Conservation (phyloP, 2,888 invertebrate species). For the Conchocele bisecta region DNA sequence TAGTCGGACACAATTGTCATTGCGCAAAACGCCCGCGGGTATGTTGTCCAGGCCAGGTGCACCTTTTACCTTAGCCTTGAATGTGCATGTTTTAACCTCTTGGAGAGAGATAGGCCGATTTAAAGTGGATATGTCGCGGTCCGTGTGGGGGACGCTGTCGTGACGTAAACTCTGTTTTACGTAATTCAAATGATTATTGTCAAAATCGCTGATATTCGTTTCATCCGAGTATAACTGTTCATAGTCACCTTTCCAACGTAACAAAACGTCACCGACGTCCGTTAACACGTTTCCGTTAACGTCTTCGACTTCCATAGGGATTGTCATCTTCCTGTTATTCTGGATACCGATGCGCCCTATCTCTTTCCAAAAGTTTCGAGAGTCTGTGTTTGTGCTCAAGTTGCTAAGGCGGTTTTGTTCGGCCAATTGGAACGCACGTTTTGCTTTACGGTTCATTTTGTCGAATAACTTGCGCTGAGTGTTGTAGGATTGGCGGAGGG, state of each 20-base stretch:
- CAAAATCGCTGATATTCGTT: neutral
- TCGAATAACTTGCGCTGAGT: conserved; percentile 6
- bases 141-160: neutral
- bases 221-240: neutral
- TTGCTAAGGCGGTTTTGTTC: conserved; percentile 3
- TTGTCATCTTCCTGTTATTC: conserved; percentile 2
- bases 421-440: conserved; percentile 12
- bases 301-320: conserved; percentile 19
- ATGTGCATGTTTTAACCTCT: neutral
- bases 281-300: neutral
- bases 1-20: neutral
- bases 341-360: conserved; percentile 16
- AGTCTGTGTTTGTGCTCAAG: neutral
- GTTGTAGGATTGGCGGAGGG: conserved; percentile 6
- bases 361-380: conserved; percentile 15
- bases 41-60: neutral
- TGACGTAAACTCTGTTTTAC: neutral
- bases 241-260: conserved; percentile 2
- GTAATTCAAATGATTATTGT: neutral
- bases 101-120: neutral
- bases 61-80: neutral
- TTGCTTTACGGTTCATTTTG: conserved; percentile 7
- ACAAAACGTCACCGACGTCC: neutral
- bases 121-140: neutral
- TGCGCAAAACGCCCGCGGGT: neutral